A percentile compares a stretch with the other conserved stretches of the same genome.
Evolutionary conservation across 1,140 invertebrate species (phyloP).

Genomic region (Drosophila orena): DNA sequence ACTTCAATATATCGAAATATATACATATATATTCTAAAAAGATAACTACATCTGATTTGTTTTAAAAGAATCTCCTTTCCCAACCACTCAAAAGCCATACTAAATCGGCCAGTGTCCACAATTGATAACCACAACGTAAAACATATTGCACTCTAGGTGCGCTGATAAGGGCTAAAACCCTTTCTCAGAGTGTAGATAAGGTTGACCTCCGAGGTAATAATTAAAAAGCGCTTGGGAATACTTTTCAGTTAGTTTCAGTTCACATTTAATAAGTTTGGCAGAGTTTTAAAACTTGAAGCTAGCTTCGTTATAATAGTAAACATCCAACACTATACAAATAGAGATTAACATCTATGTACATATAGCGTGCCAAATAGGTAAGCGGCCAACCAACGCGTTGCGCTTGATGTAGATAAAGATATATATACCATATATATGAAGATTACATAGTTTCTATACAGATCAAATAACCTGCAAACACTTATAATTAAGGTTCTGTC

Average conservation of each 20-base stretch:
- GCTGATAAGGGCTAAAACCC: background rate
- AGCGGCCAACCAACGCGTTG: slow-evolving; percentile 20
- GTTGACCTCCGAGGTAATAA: background rate
- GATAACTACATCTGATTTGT: background rate
- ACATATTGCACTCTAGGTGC: background rate
- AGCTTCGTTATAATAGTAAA: slow-evolving; percentile 20
- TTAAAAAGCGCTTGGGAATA: background rate
- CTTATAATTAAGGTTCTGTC: slow-evolving; percentile 30
- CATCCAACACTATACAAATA: slow-evolving; percentile 34
- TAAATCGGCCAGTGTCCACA: background rate
- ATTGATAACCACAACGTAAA: background rate
- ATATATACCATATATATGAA: slow-evolving; percentile 12
- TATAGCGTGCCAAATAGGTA: slow-evolving; percentile 23
- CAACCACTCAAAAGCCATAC: too few species aligned
- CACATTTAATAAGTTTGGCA: slow-evolving; percentile 69
- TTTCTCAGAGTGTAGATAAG: background rate
- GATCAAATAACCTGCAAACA: slow-evolving; percentile 28
- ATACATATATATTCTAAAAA: slow-evolving; percentile 37
- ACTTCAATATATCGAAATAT: slow-evolving; percentile 51
- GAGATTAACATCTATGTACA: slow-evolving; percentile 38
- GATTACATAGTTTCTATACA: slow-evolving; percentile 20
- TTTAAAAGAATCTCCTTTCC: too few species aligned
- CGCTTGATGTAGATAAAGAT: slow-evolving; percentile 21
- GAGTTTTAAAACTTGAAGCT: slow-evolving; percentile 11
- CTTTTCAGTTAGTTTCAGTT: slow-evolving; percentile 36